Evolutionary conservation across 2,797 vertebrate species (phyloP).

Genomic region (Melanogrammus aeglefinus): DNA sequence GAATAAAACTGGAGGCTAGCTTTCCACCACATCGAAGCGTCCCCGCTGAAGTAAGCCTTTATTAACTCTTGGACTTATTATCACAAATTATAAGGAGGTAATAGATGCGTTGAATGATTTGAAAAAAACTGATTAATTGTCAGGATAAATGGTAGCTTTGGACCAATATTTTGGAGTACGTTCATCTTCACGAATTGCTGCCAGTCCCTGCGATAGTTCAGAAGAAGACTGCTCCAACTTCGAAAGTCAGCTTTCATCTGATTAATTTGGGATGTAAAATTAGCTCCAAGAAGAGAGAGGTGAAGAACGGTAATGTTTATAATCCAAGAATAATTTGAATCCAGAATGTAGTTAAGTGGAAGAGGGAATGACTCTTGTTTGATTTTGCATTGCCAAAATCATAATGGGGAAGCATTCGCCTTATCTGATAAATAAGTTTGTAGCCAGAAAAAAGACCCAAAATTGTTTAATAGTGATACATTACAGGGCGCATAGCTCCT

Average conservation of each 20-base stretch:
- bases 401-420: not conserved
- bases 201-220: not conserved
- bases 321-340: not conserved
- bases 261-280: not conserved
- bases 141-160: too few relatives aligned
- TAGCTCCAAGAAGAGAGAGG: not conserved
- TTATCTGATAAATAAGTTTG: conserved; percentile 1
- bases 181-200: not conserved
- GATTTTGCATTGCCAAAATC: not conserved
- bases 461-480: not conserved
- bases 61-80: not conserved
- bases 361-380: not conserved
- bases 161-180: not conserved
- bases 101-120: not conserved
- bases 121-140: not conserved
- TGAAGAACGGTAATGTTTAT: not conserved
- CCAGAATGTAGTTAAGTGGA: not conserved
- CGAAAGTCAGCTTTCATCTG: not conserved
- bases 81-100: too few relatives aligned
- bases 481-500: not conserved
- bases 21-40: not conserved
- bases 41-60: not conserved
- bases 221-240: not conserved
- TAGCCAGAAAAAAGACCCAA: conserved; percentile 9
- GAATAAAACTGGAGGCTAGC: not conserved